Conservation (phyloP, 2,888 invertebrate species). For the Morpho achilles region DNA sequence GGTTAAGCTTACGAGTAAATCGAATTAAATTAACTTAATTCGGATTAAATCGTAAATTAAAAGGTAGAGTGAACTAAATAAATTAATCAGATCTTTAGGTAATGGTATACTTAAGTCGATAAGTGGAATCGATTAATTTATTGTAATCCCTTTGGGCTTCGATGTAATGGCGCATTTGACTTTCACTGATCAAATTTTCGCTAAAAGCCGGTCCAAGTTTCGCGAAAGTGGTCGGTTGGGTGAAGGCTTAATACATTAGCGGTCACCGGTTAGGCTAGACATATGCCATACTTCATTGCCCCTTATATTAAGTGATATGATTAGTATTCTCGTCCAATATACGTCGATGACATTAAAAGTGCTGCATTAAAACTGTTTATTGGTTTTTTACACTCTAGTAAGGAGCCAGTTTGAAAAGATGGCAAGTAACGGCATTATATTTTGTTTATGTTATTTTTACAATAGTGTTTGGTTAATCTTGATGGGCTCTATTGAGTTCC, state of each 20-base stretch:
- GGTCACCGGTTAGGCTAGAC: constrained; percentile 46
- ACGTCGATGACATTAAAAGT: too few relatives aligned
- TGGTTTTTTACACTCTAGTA: constrained; percentile 27
- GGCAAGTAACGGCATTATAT: too few relatives aligned
- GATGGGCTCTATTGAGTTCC: too few relatives aligned
- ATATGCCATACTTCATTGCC: constrained; percentile 34
- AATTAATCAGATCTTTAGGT: not conserved
- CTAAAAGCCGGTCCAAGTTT: constrained; percentile 73
- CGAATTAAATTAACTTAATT: too few relatives aligned
- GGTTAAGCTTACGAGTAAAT: too few relatives aligned
- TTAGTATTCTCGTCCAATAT: too few relatives aligned
- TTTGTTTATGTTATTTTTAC: too few relatives aligned
- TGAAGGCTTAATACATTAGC: constrained; percentile 39
- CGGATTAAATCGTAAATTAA: too few relatives aligned
- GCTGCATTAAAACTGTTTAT: too few relatives aligned
- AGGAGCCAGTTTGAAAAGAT: too few relatives aligned
- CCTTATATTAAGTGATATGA: constrained; percentile 27
- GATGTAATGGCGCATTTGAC: constrained; percentile 46
- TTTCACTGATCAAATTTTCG: constrained; percentile 79
- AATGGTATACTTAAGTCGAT: constrained; percentile 29
- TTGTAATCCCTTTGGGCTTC: constrained; percentile 48
- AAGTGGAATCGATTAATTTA: constrained; percentile 46
- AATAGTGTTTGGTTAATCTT: too few relatives aligned
- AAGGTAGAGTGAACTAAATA: too few relatives aligned
- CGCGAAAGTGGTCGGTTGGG: constrained; percentile 74